Base-by-base conservation (phyloP, 1,140 invertebrate species). In the Drosophila dunni region DNA sequence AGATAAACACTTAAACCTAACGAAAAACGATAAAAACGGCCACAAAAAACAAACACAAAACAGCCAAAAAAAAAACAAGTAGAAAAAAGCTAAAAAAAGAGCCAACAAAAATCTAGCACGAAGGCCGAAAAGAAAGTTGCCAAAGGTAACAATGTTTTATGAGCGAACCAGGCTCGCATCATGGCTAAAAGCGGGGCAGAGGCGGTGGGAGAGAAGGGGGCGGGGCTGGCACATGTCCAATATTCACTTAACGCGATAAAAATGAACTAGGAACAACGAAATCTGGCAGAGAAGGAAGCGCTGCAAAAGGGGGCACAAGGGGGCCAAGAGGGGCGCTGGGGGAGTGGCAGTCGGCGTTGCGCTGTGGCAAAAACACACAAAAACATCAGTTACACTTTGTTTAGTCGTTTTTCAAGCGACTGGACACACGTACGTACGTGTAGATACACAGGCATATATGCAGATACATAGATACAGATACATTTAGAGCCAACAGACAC, bases 171-270 rank as follows among this genome's bases (percentile, higher is more conserved):
- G 45, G 45, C 45, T 20, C 13, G 17, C 11, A 46, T 29, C 56
- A 58, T 42, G 24, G 56, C 60, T 15, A 42, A 24, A 33, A 40
- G 13, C 15, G 15, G 7, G 3, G 24, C 15, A 20, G 45, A 10
- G 9, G 9, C 6, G 24, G 36, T 9, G 34, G 10, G 11, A 8
- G 15, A 45, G 2, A 36, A 6, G 44, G 29, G 45, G 24, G 11
- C 15, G 9, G 53, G 40, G 7, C 9, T 51, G 53, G 81, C 83
- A 89, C 83, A 84, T 88, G 83, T 83, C 80, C 79, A 84, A 89
- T 88, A 88, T 88, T 88, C 84, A 80, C 84, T 88, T 88, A 88
- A 88, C 83, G 83, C 83, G 83, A 89, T 88, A 89, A 88, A 88
- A 88, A 88, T 88, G 83, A 88, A 88, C 80, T 88, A 89, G 85